Conservation (phyloP, 2,113 vertebrate genomes). For the Grantiella picta region DNA sequence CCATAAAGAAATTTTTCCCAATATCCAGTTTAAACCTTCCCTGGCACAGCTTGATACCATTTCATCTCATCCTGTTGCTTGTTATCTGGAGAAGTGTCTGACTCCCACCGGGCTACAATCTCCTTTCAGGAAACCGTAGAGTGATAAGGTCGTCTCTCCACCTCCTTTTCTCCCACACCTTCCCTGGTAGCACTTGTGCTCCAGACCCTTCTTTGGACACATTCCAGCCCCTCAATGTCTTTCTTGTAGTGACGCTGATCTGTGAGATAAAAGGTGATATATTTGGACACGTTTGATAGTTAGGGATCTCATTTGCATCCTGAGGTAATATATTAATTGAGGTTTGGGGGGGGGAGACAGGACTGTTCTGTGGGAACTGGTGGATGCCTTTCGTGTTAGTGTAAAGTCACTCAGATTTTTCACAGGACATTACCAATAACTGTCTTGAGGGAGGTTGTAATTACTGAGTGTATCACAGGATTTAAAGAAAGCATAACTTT, state of each 20-base stretch:
- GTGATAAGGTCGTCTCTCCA: not conserved
- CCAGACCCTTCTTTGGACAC: not conserved
- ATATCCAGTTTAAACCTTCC: not conserved
- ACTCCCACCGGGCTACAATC: rapidly evolving
- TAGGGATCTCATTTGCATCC: not conserved
- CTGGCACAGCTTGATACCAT: not conserved
- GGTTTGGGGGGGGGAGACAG: not conserved
- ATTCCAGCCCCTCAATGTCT: not conserved
- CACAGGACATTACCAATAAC: not conserved
- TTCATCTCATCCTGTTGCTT: not conserved
- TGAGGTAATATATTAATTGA: not conserved
- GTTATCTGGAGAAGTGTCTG: rapidly evolving
- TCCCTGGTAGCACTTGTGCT: not conserved
- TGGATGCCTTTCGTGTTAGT: not conserved
- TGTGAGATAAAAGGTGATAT: not conserved
- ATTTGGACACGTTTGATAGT: not conserved
- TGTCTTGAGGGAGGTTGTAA: not conserved
- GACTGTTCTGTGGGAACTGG: not conserved
- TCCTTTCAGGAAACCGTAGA: not conserved
- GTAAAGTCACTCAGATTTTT: not conserved
- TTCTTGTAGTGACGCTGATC: not conserved
- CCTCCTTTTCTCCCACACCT: not conserved
- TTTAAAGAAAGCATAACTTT: not conserved
- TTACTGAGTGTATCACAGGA: not conserved
- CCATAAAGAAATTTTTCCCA: not conserved